Percentiles rank a stretch among this genome's conserved stretches.
Evolutionary conservation across 2,113 vertebrate genomes (phyloP).

Genomic region (Nyctibius bracteatus): DNA sequence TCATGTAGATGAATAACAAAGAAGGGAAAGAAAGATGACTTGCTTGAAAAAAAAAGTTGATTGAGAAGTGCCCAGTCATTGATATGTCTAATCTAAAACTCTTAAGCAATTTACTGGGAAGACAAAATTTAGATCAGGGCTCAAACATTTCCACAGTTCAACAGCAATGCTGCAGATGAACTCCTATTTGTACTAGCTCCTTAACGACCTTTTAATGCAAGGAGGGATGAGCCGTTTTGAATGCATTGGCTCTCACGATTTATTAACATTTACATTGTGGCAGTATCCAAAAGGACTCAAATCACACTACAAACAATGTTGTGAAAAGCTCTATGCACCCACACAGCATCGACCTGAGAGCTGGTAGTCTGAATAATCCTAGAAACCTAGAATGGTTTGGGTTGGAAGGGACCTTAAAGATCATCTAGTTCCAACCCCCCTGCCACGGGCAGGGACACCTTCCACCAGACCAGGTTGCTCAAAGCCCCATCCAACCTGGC

Average conservation of each 20-base stretch:
- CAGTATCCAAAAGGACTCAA: neutral
- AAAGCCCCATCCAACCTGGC: too few relatives aligned
- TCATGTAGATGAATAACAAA: neutral
- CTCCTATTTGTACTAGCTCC: neutral
- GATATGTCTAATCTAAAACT: neutral
- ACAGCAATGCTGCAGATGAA: neutral
- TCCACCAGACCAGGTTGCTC: too few relatives aligned
- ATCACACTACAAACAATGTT: neutral
- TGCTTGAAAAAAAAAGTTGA: neutral
- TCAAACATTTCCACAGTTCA: neutral
- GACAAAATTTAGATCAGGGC: neutral
- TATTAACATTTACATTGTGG: neutral
- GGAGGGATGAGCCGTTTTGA: neutral
- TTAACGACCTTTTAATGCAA: neutral
- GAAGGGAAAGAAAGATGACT: neutral
- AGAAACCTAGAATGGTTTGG: too few relatives aligned
- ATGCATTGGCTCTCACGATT: neutral
- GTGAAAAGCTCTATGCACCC: neutral
- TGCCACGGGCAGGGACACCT: too few relatives aligned
- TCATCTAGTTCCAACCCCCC: too few relatives aligned
- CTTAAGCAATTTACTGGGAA: neutral
- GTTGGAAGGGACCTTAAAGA: too few relatives aligned
- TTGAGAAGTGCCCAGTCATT: neutral
- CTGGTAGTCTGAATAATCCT: too few relatives aligned
- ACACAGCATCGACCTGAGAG: neutral